Percentiles rank a stretch among this genome's conserved stretches.
Evolutionary conservation across 2,797 vertebrate genomes (phyloP).

Genomic region (Alcedo atthis): DNA sequence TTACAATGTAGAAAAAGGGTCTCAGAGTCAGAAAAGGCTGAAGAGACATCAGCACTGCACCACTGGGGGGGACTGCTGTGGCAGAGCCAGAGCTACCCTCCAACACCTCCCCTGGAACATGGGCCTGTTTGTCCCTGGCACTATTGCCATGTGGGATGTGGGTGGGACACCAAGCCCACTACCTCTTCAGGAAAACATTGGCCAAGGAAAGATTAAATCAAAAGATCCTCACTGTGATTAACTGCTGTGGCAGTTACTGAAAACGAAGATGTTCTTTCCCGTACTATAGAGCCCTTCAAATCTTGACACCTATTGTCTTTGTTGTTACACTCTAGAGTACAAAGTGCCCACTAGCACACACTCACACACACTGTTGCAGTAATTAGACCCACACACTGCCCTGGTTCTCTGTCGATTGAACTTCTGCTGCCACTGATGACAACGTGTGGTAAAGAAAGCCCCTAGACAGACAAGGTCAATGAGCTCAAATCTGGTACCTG

Average conservation of each 20-base stretch:
- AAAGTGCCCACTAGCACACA: background rate
- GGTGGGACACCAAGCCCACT: background rate
- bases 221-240: background rate
- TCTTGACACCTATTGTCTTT: background rate
- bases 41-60: fast-evolving
- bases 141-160: fast-evolving
- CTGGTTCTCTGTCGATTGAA: background rate
- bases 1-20: background rate
- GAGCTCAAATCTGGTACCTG: background rate
- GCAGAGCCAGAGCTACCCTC: background rate
- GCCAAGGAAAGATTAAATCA: background rate
- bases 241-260: background rate
- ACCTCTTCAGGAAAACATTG: background rate
- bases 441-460: background rate
- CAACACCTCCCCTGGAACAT: fast-evolving
- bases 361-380: fast-evolving
- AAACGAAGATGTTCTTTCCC: background rate
- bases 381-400: background rate
- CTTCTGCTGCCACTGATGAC: background rate
- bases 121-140: too few species aligned
- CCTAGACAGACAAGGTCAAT: background rate
- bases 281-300: fast-evolving
- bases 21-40: background rate
- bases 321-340: background rate
- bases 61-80: fast-evolving